Base-by-base conservation (phyloP, 2,113 vertebrate species). In the Albula goreensis region DNA sequence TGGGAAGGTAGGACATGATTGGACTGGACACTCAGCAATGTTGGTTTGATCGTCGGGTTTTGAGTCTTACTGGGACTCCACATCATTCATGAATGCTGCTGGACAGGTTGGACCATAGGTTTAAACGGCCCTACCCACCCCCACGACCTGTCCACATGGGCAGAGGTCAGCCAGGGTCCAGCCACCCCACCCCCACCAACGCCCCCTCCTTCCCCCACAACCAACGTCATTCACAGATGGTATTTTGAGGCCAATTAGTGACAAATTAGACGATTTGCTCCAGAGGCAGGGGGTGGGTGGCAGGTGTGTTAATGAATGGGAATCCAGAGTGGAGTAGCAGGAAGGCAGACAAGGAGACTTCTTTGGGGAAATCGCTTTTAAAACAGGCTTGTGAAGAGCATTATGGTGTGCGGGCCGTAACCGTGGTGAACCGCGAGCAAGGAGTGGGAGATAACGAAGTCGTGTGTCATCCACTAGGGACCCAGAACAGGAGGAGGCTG, bases 231-330 rank as follows among this genome's bases (percentile, higher is more conserved):
- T 60, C 41, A n/a, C 63, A 70, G 70, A 74, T 31, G 70, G 70
- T 74, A 74, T 25, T 74, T 74, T 74, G n/a, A 74, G 70, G 70
- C 70, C 70, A 74, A 31, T 74, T 74, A 74, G 63, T 6, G 63
- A n/a, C 17, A 70, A 70, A 70, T 70, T 1, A 70, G 63, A 70
- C 22, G 63, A 70, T 70, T 13, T 70, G 22, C 63, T 70, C 19
- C 8, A 3, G 70, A 74, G 5, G 70, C 70, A 31, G 70, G 63
- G 17, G 63, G 63, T 70, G 22, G 63, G 19, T 70, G 22, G 63
- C n/a, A 41, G 63, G 22, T 70, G 19, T 5, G 22, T 22, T n/a
- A 74, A 74, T 74, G 70, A 74, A 74, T 8, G 22, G n/a, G 70
- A 5, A 7, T 74, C 25, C 8, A 7, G 8, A 10, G 70, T 5